phyloP scores from a whole-genome alignment of 2,797 vertebrate species.

The Megalops cyprinoides region DNA sequence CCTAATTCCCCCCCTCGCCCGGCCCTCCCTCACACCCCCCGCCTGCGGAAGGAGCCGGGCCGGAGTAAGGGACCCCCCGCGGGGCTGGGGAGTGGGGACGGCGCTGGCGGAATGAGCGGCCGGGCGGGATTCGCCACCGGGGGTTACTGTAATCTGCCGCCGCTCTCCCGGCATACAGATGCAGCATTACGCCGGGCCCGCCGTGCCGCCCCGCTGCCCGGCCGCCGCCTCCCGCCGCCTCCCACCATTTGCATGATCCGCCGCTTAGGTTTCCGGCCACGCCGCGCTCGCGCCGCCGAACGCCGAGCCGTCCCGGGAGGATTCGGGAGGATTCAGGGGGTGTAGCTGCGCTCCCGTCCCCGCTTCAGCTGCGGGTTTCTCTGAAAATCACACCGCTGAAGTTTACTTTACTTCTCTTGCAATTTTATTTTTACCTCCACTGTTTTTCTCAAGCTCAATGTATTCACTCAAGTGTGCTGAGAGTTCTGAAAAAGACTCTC shows the following conservation, averaged over 20 bases:
- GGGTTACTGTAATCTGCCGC: conserved; percentile 87
- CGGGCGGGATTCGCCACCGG: conserved; percentile 57
- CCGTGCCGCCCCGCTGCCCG: conserved; percentile 45
- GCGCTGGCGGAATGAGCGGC: conserved; percentile 51
- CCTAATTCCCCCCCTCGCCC: conserved; percentile 10
- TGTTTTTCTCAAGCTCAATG: too few relatives aligned
- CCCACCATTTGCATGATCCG: conserved; percentile 78
- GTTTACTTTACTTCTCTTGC: not conserved
- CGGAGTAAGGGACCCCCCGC: conserved; percentile 64
- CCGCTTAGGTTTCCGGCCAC: conserved; percentile 70
- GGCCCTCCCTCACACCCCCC: conserved; percentile 38
- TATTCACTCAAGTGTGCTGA: too few relatives aligned
- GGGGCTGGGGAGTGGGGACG: conserved; percentile 57
- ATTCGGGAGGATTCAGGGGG: conserved; percentile 31
- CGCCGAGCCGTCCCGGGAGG: conserved; percentile 62
- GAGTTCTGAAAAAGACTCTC: too few relatives aligned
- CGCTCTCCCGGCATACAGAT: conserved; percentile 89
- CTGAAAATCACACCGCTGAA: not conserved
- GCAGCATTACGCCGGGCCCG: conserved; percentile 80
- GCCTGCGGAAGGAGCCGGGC: conserved; percentile 15
- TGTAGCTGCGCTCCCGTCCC: not conserved
- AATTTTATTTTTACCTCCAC: not conserved
- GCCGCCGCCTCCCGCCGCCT: conserved; percentile 50
- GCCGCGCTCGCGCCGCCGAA: conserved; percentile 62
- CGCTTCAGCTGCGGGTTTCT: not conserved